phyloP scores from a whole-genome alignment of 2,113 vertebrate genomes.

The Ptilonorhynchus violaceus region DNA sequence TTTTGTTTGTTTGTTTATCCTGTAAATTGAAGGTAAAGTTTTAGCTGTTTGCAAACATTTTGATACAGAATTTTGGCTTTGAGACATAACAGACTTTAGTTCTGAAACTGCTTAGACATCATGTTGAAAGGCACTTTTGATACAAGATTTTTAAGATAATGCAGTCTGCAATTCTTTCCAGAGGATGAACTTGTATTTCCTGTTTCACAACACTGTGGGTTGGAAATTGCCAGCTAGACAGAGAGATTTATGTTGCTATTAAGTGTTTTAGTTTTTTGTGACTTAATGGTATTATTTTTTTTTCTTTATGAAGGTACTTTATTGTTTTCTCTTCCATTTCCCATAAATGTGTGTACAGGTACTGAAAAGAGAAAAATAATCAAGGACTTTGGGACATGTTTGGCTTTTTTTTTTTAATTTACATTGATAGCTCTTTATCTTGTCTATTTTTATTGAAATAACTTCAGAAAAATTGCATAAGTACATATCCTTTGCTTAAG shows the following conservation, averaged over 20 bases:
- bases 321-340: conserved; percentile 5
- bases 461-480: not conserved
- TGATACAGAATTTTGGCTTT: not conserved
- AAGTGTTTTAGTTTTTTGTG: conserved; percentile 23
- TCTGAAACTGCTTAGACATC: not conserved
- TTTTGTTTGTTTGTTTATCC: not conserved
- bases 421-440: not conserved
- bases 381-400: not conserved
- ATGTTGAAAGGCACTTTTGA: not conserved
- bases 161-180: conserved; percentile 1
- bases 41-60: not conserved
- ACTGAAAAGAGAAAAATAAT: not conserved
- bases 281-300: conserved; percentile 12
- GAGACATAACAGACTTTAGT: not conserved
- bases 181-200: conserved; percentile 19
- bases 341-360: not conserved
- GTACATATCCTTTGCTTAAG: not conserved
- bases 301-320: conserved; percentile 1
- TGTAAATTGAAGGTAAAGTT: not conserved
- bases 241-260: conserved; percentile 42
- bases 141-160: not conserved
- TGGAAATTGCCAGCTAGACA: conserved; percentile 28
- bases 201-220: not conserved
- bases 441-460: not conserved
- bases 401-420: not conserved